Conservation (phyloP, 2,113 vertebrate genomes). For the Bubo bubo region DNA sequence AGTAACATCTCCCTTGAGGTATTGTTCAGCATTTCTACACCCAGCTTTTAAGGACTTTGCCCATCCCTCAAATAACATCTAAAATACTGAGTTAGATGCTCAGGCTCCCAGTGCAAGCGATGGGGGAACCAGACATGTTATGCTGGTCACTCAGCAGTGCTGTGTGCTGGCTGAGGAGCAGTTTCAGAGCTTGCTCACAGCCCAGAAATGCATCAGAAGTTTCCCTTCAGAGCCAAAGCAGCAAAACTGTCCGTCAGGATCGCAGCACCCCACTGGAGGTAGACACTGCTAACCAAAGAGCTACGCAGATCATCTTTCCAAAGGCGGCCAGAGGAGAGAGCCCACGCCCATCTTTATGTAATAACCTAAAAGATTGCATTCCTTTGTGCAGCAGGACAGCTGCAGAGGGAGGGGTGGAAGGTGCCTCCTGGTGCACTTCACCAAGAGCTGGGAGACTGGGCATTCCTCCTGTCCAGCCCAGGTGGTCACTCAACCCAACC, state of each 20-base stretch:
- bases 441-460: not conserved
- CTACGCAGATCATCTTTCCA: rapidly evolving
- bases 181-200: not conserved
- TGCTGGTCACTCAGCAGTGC: not conserved
- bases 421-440: not conserved
- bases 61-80: not conserved
- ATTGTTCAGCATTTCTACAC: not conserved
- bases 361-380: constrained; percentile 39
- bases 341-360: constrained; percentile 40
- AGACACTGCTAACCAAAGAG: not conserved
- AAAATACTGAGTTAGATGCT: not conserved
- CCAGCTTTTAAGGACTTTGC: not conserved
- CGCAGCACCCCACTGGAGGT: not conserved
- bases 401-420: not conserved
- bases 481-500: not conserved
- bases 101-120: not conserved
- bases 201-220: not conserved
- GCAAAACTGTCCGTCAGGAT: not conserved
- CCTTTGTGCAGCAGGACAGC: constrained; percentile 22
- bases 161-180: not conserved
- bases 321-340: not conserved
- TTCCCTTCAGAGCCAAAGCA: not conserved
- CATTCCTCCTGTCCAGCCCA: not conserved
- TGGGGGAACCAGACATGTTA: rapidly evolving
- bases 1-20: not conserved